Conservation (phyloP, 30 jellyfish, hydroid and myxozoan species). For the Hydra vulgaris region DNA sequence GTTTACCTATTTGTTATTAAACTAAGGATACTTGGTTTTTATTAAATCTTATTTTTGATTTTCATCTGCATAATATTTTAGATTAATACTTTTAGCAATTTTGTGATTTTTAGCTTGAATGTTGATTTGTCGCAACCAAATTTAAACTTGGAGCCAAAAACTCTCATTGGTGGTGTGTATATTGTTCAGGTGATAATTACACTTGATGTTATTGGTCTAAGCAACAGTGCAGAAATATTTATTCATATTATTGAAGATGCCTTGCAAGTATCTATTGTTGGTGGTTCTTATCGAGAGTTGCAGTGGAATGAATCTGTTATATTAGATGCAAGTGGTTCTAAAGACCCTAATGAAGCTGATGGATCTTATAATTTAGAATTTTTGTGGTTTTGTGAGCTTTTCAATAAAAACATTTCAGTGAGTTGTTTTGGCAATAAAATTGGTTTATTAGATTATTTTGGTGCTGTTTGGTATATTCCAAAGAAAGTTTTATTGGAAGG, state of each 20-base stretch:
- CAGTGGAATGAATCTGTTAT: slow-evolving; percentile 9
- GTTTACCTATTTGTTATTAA: no score
- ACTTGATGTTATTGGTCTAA: slow-evolving; percentile 5
- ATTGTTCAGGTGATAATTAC: slow-evolving; percentile 6
- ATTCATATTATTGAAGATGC: slow-evolving; percentile 5
- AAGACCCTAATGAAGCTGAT: slow-evolving; percentile 13
- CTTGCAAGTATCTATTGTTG: slow-evolving; percentile 5
- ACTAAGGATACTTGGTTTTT: no score
- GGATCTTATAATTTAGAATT: slow-evolving; percentile 3
- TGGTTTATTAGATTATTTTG: slow-evolving; percentile 9
- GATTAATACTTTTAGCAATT: no score
- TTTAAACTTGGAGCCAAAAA: background rate
- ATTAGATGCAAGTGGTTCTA: slow-evolving; percentile 13
- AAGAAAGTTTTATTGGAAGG: slow-evolving; percentile 10
- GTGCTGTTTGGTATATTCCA: slow-evolving; percentile 7
- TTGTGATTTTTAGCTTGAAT: slow-evolving; percentile 10
- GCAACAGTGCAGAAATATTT: slow-evolving; percentile 1
- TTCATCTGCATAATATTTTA: no score
- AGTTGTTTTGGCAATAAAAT: slow-evolving; percentile 14
- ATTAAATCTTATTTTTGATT: no score
- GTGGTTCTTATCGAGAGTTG: slow-evolving; percentile 7
- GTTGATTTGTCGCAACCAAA: slow-evolving; percentile 4
- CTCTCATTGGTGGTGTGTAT: slow-evolving; percentile 19
- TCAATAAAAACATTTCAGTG: background rate
- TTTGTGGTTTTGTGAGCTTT: slow-evolving; percentile 9